A percentile compares a stretch with the other conserved stretches of the same genome.
phyloP scores from a whole-genome alignment of 2,797 vertebrate species.

The Amniataba percoides region DNA sequence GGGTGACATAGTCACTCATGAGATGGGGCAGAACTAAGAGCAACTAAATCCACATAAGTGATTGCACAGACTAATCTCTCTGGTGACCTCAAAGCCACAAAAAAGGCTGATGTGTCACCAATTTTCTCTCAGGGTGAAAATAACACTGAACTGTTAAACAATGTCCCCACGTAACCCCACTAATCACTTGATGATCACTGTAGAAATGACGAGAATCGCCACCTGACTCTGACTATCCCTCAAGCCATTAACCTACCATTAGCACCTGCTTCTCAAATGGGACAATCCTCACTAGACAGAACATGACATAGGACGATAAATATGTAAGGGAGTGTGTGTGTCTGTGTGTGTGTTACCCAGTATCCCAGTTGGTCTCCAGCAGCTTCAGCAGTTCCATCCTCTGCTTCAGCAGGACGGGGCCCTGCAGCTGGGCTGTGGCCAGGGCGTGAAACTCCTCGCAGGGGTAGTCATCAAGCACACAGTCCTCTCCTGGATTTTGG shows the following conservation, averaged over 20 bases:
- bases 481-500: constrained; percentile 57
- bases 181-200: constrained; percentile 39
- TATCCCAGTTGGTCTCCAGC: constrained; percentile 85
- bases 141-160: constrained; percentile 14
- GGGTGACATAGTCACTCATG: constrained; percentile 11
- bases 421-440: constrained; percentile 76
- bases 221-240: constrained; percentile 7
- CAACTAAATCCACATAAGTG: constrained; percentile 50
- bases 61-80: constrained; percentile 34
- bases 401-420: constrained; percentile 77
- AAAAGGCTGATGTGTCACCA: constrained; percentile 23
- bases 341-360: constrained; percentile 79
- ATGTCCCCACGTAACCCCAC: constrained; percentile 19
- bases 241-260: constrained; percentile 37
- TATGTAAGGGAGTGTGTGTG: constrained; percentile 7
- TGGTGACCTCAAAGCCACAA: constrained; percentile 22
- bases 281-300: constrained; percentile 9
- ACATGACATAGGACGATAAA: constrained; percentile 15
- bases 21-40: constrained; percentile 4
- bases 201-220: constrained; percentile 23
- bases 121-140: constrained; percentile 11
- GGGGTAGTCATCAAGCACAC: constrained; percentile 83
- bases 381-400: constrained; percentile 79
- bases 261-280: constrained; percentile 19
- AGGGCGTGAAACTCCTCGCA: constrained; percentile 84